Conservation (phyloP, 1,140 invertebrate genomes). For the Brachionus paranguensis region DNA sequence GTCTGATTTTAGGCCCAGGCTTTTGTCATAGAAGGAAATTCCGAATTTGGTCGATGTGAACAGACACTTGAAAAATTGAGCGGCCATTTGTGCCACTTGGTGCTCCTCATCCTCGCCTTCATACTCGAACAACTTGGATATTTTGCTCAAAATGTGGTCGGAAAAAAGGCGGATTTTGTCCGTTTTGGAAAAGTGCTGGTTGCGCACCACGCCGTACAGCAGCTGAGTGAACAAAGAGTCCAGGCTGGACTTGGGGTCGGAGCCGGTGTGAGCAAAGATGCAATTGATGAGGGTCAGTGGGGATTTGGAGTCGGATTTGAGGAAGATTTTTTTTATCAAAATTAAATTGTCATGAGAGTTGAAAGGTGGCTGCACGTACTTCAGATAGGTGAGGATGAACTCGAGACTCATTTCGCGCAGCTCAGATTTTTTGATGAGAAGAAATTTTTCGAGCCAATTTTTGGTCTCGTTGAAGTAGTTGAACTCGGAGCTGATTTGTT, state of each 20-base stretch:
- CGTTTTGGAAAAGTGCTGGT: background rate
- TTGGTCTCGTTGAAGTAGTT: slow-evolving; percentile 29
- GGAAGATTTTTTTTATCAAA: background rate
- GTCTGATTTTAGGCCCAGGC: background rate
- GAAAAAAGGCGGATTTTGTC: slow-evolving; percentile 23
- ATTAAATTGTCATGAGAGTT: background rate
- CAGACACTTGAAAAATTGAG: slow-evolving; percentile 10
- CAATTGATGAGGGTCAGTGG: background rate
- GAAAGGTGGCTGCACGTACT: slow-evolving; percentile 1
- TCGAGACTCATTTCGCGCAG: slow-evolving; percentile 26
- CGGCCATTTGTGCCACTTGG: background rate
- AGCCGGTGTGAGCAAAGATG: background rate
- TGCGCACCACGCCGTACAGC: background rate
- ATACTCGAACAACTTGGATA: slow-evolving; percentile 2
- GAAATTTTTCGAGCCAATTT: slow-evolving; percentile 37
- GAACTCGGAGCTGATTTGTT: slow-evolving; percentile 28
- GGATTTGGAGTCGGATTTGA: background rate
- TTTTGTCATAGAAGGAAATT: slow-evolving; percentile 23
- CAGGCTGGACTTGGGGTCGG: background rate
- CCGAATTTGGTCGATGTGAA: slow-evolving; percentile 8
- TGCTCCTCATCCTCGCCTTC: background rate
- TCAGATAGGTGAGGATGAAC: background rate
- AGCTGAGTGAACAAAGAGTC: background rate
- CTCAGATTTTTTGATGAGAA: slow-evolving; percentile 16
- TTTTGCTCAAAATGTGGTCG: background rate